Base-by-base conservation (phyloP, 64 coral and sea anemone species). In the Stichodactyla mertensii region DNA sequence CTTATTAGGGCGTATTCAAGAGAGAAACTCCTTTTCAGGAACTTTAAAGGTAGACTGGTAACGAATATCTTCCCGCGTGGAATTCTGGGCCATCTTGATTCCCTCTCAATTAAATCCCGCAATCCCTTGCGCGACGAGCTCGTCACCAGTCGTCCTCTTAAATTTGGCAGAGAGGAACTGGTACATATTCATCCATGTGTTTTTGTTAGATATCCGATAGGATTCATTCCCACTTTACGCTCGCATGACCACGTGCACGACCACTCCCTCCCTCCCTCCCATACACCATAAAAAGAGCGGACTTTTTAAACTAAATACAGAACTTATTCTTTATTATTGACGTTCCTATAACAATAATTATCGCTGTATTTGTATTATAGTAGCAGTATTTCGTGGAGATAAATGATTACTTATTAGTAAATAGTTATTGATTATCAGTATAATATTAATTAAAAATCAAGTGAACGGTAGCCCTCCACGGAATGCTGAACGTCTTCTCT, bases 361-460 rank as follows among this genome's bases (percentile, higher is more conserved):
- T 74, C 69, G 27, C 69, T 31, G 27, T 74, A 74, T 74, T 74
- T 74, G 69, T 74, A 74, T 74, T 26, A 74, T 74, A 74, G 69
- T 2, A 74, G 24, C 69, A 74, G 69, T 28, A 74, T 74, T 74
- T 74, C 69, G 69, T 31, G 69, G 69, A 74, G 69, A 74, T 74
- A 74, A 31, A 19, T 74, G 10, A 8, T 74, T 74, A 74, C 6
- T 74, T 74, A 7, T 24, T 27, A 74, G n/a, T 28, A 22, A 36
- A 71, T 28, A 74, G 64, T 67, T 20, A 67, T 28, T 74, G 12
- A 9, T 27, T 31, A 11, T 74, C 28, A 74, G 26, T 24, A 9
- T 74, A 24, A 13, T 24, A 31, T 24, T 74, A 23, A 13, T 74
- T 24, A 22, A 74, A 24, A 31, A 74, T 23, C 2, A 3, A 10